Evolutionary conservation across 2,113 vertebrate species (phyloP).

Genomic region (Heptranchias perlo): DNA sequence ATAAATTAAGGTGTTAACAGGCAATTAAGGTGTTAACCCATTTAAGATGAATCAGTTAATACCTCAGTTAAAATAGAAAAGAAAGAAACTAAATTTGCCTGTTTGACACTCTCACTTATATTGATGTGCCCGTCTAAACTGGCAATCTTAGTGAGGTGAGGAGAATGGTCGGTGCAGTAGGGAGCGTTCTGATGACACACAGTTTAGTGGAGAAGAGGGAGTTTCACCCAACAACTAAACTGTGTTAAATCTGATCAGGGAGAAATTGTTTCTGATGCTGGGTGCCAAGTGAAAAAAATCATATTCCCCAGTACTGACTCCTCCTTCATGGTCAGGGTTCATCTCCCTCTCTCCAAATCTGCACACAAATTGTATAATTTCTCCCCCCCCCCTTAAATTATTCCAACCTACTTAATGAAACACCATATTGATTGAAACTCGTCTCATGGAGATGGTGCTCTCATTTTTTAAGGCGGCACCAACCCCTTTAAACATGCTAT

Average conservation of each 20-base stretch:
- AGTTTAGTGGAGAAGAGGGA: not conserved
- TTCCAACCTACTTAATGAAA: not conserved
- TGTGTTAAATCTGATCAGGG: not conserved
- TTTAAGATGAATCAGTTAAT: too few relatives aligned
- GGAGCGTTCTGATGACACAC: not conserved
- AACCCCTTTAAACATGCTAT: not conserved
- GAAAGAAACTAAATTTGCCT: not conserved
- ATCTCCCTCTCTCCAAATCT: not conserved
- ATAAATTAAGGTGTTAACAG: not conserved
- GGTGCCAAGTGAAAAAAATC: not conserved
- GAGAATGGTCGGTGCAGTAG: not conserved
- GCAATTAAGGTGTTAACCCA: not conserved
- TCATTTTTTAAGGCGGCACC: not conserved
- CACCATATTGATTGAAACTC: not conserved
- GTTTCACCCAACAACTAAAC: not conserved
- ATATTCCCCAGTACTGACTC: not conserved
- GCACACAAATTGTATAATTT: not conserved
- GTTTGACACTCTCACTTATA: not conserved
- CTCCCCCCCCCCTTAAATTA: not conserved
- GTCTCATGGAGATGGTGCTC: not conserved
- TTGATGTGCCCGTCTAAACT: not conserved
- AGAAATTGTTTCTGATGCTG: not conserved
- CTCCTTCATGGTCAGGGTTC: not conserved
- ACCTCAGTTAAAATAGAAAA: not conserved
- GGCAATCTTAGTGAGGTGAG: not conserved